These are phyloP conservation scores for Gallinago jamesoni DNA, from an alignment of 2,113 vertebrate genomes.

Conservation along the genomic window DNA sequence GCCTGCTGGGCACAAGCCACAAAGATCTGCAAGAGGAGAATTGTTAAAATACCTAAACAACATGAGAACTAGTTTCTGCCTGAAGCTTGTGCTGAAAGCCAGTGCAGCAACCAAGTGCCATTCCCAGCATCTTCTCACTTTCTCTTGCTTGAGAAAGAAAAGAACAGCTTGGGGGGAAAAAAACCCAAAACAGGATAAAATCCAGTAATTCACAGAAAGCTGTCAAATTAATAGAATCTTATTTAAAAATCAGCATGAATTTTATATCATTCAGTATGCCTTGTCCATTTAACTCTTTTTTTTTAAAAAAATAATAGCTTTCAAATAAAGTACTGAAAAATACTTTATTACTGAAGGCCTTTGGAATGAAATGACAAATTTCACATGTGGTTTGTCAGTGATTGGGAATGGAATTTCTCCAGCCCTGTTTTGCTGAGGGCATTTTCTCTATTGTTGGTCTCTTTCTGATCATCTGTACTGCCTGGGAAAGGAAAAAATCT, in stretches of 20 bases:
- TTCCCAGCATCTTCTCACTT: background rate
- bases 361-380: background rate
- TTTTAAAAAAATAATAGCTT: background rate
- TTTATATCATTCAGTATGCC: background rate
- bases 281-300: background rate
- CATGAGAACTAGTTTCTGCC: background rate
- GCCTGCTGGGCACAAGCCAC: background rate
- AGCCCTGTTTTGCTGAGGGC: background rate
- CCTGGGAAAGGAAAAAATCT: background rate
- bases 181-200: background rate
- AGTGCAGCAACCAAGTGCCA: background rate
- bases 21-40: background rate
- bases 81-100: background rate
- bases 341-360: background rate
- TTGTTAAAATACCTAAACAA: background rate
- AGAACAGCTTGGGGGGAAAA: background rate
- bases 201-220: background rate
- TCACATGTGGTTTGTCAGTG: background rate
- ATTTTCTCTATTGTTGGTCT: background rate
- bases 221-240: background rate
- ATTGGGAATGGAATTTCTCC: background rate
- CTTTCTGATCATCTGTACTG: background rate
- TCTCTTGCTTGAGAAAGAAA: background rate
- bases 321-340: background rate
- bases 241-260: background rate